These are phyloP conservation scores for Sphaeramia orbicularis DNA, from an alignment of 2,797 vertebrate genomes.

Conservation along the genomic window DNA sequence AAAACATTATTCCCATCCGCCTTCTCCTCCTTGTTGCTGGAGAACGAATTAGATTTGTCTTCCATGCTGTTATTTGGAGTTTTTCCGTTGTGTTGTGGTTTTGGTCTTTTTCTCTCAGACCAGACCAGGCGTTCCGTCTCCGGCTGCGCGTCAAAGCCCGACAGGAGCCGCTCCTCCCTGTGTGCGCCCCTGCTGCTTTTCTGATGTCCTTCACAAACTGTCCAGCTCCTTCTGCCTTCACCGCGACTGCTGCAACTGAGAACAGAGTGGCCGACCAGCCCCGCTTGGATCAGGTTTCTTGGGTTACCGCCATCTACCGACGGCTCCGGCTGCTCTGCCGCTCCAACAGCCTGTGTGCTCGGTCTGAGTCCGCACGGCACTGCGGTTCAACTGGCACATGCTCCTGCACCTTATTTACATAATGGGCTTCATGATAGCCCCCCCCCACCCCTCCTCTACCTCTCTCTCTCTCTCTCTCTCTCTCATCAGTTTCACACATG, in stretches of 20 bases:
- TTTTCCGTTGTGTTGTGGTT: no score
- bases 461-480: background rate
- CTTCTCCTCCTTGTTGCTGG: constrained; percentile 92
- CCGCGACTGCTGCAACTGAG: constrained; percentile 86
- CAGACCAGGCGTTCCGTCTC: constrained; percentile 76
- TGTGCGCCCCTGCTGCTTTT: constrained; percentile 83
- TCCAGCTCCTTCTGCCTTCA: constrained; percentile 85
- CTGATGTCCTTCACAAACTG: constrained; percentile 88
- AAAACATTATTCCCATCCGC: constrained; percentile 91
- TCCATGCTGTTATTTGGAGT: no score
- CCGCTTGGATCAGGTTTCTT: constrained; percentile 87
- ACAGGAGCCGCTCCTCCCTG: no score
- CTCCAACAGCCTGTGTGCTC: constrained; percentile 52
- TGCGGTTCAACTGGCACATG: constrained; percentile 82
- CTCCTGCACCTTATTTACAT: constrained; percentile 83
- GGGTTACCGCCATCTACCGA: constrained; percentile 89
- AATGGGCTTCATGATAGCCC: constrained; percentile 68
- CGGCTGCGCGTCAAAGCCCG: no score
- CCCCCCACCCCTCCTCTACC: background rate
- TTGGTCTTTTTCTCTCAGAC: no score
- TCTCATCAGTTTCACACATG: no score
- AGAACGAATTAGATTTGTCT: constrained; percentile 92
- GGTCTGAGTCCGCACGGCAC: constrained; percentile 75
- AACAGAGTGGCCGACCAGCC: no score
- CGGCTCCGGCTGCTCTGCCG: constrained; percentile 72